Evolutionary conservation across 2,797 vertebrate species (phyloP).

Genomic region (Hybognathus amarus): DNA sequence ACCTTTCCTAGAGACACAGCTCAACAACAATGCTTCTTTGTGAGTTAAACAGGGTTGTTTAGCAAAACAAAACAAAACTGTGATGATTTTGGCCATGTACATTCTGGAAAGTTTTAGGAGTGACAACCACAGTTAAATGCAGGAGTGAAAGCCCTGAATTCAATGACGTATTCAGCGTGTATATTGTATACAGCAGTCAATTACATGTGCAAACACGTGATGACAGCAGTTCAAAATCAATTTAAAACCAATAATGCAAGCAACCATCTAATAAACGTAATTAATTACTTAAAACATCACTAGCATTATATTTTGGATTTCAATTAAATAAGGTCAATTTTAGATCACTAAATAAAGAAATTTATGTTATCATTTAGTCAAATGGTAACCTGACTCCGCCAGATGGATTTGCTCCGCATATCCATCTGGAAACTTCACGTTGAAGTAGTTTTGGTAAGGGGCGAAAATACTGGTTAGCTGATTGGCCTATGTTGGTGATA

Average conservation of each 20-base stretch:
- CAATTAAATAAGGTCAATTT: background rate
- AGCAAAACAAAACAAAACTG: background rate
- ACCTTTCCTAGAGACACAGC: slow-evolving; percentile 19
- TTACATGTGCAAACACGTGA: background rate
- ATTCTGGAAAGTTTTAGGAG: background rate
- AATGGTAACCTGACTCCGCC: no score
- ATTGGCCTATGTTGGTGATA: no score
- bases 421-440: no score
- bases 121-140: background rate
- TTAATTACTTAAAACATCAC: background rate
- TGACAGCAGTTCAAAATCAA: background rate
- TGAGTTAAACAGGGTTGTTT: background rate
- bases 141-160: background rate
- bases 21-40: slow-evolving; percentile 36
- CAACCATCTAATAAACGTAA: background rate
- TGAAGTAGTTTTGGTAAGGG: no score
- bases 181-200: background rate
- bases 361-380: background rate
- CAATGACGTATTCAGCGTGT: background rate
- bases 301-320: background rate
- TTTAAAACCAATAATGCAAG: background rate
- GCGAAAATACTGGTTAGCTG: no score
- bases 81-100: background rate
- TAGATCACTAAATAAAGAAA: no score
- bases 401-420: no score